Conservation (phyloP, 2,797 vertebrate genomes). For the Myripristis jacobus region DNA sequence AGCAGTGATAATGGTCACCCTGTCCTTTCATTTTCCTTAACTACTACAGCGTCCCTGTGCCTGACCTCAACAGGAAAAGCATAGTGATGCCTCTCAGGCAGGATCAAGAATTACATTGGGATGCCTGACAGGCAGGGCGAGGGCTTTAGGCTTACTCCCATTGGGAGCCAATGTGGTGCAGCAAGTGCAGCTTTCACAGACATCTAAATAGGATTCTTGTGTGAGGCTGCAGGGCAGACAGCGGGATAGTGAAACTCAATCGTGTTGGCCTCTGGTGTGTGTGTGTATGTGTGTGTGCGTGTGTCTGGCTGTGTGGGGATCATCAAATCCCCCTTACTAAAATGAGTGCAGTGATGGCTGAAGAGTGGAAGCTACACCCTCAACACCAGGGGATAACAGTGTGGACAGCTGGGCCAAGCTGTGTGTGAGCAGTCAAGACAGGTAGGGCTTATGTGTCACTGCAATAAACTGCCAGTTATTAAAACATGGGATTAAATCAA, state of each 20-base stretch:
- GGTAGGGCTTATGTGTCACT: conserved; percentile 4
- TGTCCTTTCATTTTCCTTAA: neutral
- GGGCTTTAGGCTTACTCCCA: conserved; percentile 48
- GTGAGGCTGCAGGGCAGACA: conserved; percentile 44
- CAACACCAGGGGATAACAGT: conserved; percentile 37
- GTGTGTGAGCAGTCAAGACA: conserved; percentile 12
- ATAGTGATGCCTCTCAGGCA: conserved; percentile 1
- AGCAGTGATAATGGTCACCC: neutral
- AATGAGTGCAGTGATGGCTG: conserved; percentile 30
- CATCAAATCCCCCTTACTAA: conserved; percentile 56
- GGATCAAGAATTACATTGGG: conserved; percentile 31
- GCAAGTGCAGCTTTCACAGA: conserved; percentile 58
- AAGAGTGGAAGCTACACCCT: conserved; percentile 41
- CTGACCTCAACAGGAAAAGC: conserved; percentile 6
- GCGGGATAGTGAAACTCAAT: conserved; percentile 58
- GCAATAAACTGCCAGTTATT: conserved; percentile 41
- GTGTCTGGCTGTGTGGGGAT: conserved; percentile 36
- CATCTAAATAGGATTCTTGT: conserved; percentile 64
- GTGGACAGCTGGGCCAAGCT: conserved; percentile 39
- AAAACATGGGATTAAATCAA: conserved; percentile 32
- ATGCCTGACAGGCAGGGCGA: conserved; percentile 54
- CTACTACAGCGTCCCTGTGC: conserved; percentile 2
- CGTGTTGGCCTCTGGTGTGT: conserved; percentile 39
- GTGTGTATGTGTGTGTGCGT: conserved; percentile 14
- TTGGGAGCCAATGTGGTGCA: conserved; percentile 35